Conservation (phyloP, 2,888 invertebrate species). For the Tiliacea aurago region DNA sequence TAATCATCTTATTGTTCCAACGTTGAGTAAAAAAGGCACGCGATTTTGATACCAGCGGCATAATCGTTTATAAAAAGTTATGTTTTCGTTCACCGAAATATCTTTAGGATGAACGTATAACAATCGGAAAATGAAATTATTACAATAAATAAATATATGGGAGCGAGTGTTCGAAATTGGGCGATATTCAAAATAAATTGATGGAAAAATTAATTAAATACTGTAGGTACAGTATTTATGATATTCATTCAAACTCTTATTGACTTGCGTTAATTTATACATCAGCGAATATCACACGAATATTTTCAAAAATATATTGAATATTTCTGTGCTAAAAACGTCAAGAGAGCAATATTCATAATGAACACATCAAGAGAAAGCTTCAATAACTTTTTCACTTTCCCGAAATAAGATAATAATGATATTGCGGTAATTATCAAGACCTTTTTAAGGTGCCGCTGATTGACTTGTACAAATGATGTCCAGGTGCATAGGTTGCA, state of each 20-base stretch:
- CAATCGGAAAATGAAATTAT: slow-evolving; percentile 47
- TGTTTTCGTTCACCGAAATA: slow-evolving; percentile 55
- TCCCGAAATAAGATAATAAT: slow-evolving; percentile 54
- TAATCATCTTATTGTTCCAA: slow-evolving; percentile 82
- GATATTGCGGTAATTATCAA: slow-evolving; percentile 67
- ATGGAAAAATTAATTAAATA: slow-evolving; percentile 38
- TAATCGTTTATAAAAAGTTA: slow-evolving; percentile 62
- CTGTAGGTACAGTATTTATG: too few species aligned
- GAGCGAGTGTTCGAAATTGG: slow-evolving; percentile 23
- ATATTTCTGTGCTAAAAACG: slow-evolving; percentile 3
- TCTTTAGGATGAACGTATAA: slow-evolving; percentile 52
- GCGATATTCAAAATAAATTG: slow-evolving; percentile 33
- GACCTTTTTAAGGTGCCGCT: slow-evolving; percentile 59
- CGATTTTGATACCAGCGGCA: slow-evolving; percentile 70
- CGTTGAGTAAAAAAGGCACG: slow-evolving; percentile 69
- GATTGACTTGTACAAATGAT: slow-evolving; percentile 78
- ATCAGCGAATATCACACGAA: too few species aligned
- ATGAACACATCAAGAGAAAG: slow-evolving; percentile 45
- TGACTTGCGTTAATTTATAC: too few species aligned
- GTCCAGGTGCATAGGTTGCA: slow-evolving; percentile 75
- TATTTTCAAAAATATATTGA: background rate
- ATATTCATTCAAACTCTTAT: too few species aligned
- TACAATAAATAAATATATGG: slow-evolving; percentile 54
- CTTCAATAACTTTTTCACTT: slow-evolving; percentile 34
- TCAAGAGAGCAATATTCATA: slow-evolving; percentile 21